A percentile compares a stretch with the other conserved stretches of the same genome.
Conservation (phyloP, 2,113 vertebrate species). For the Podocnemis expansa region DNA sequence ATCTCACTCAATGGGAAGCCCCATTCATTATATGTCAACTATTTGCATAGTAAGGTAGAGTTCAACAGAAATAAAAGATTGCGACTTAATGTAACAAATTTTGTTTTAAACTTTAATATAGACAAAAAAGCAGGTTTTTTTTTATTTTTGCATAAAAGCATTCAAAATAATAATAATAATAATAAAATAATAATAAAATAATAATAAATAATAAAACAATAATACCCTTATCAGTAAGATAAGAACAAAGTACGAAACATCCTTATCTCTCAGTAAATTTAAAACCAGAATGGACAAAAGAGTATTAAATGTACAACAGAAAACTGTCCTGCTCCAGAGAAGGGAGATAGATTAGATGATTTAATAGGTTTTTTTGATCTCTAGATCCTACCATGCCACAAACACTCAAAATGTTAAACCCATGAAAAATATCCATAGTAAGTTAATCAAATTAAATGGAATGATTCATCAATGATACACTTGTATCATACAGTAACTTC, state of each 20-base stretch:
- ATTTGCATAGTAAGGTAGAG: neutral
- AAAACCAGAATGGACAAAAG: neutral
- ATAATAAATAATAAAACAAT: neutral
- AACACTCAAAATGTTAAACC: neutral
- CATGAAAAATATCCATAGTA: neutral
- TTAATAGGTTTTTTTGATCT: neutral
- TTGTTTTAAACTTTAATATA: accelerated
- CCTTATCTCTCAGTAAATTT: neutral
- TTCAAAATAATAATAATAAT: neutral
- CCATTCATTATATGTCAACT: neutral
- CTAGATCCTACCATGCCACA: accelerated
- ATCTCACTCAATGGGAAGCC: neutral
- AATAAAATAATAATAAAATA: too few relatives aligned
- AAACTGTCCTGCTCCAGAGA: neutral
- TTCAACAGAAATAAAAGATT: neutral
- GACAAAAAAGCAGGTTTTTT: accelerated
- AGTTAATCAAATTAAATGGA: neutral
- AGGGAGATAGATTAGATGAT: neutral
- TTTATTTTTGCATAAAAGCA: neutral
- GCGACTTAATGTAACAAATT: neutral
- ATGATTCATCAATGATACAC: accelerated
- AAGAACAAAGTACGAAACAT: neutral
- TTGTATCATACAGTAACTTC: neutral
- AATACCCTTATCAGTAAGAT: neutral
- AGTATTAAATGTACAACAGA: neutral